phyloP scores from a whole-genome alignment of 2,113 vertebrate genomes.

The Albula glossodonta region DNA sequence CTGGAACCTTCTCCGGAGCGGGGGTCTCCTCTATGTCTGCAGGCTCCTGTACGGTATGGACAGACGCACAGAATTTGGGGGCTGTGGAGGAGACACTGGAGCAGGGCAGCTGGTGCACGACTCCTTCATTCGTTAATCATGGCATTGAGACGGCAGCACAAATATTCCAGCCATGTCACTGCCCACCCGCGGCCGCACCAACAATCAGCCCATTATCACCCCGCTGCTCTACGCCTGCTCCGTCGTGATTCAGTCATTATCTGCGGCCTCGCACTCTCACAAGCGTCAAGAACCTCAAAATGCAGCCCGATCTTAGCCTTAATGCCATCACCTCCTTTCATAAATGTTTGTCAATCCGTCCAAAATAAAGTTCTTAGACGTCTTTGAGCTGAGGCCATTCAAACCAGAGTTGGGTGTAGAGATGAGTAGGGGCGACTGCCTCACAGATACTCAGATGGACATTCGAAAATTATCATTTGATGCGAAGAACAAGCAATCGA shows the following conservation, averaged over 20 bases:
- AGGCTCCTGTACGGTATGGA: slow-evolving; percentile 57
- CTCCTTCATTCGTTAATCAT: slow-evolving; percentile 65
- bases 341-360: not conserved
- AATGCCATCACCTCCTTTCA: slow-evolving; percentile 17
- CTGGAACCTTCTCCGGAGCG: slow-evolving; percentile 44
- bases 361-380: not conserved
- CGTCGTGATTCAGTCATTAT: slow-evolving; percentile 79
- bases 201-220: slow-evolving; percentile 77
- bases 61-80: slow-evolving; percentile 56
- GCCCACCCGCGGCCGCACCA: slow-evolving; percentile 69
- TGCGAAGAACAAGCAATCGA: too few species aligned
- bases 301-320: not conserved
- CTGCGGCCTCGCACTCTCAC: slow-evolving; percentile 48
- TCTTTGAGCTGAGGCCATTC: not conserved
- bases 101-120: slow-evolving; percentile 60
- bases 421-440: not conserved
- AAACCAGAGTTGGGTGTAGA: not conserved
- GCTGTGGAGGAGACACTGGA: slow-evolving; percentile 57
- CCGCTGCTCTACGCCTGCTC: slow-evolving; percentile 58
- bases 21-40: slow-evolving; percentile 50
- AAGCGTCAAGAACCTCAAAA: slow-evolving; percentile 52
- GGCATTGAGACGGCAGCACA: slow-evolving; percentile 72
- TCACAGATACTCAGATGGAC: not conserved
- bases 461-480: not conserved
- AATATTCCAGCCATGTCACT: slow-evolving; percentile 77